These are phyloP conservation scores for Halocynthia roretzi DNA, from an alignment of 23 tunicate genomes.

Conservation along the genomic window DNA sequence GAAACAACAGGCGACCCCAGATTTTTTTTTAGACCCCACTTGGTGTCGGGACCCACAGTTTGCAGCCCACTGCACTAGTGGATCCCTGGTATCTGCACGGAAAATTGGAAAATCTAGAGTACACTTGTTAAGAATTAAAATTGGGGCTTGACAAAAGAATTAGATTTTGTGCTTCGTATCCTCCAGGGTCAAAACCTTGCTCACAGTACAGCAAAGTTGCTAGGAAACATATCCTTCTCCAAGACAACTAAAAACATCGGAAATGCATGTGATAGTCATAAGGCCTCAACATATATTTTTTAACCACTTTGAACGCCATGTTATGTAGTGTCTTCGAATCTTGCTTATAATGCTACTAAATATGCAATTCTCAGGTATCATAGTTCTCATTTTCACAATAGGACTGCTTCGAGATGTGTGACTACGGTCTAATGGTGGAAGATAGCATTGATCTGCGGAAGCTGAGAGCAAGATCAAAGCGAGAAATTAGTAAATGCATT, in stretches of 20 bases:
- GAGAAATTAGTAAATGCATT: slow-evolving; percentile 60
- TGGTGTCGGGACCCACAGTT: too few species aligned
- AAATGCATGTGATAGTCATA: background rate
- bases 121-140: too few species aligned
- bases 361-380: background rate
- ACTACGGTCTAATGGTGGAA: slow-evolving; percentile 54
- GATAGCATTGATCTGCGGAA: slow-evolving; percentile 52
- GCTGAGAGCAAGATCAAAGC: slow-evolving; percentile 70
- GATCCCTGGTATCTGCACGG: too few species aligned
- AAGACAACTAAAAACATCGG: background rate
- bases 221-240: too few species aligned
- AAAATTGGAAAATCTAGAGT: too few species aligned
- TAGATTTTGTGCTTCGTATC: too few species aligned
- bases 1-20: too few species aligned
- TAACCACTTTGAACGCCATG: background rate
- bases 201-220: too few species aligned
- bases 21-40: too few species aligned
- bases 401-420: slow-evolving; percentile 57
- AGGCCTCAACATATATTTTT: background rate
- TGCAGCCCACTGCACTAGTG: too few species aligned
- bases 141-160: too few species aligned
- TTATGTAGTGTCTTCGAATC: background rate
- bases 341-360: background rate
- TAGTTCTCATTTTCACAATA: background rate
- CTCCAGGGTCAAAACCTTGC: too few species aligned